Evolutionary conservation across 2,113 vertebrate genomes (phyloP).

Genomic region (Poecile atricapillus): DNA sequence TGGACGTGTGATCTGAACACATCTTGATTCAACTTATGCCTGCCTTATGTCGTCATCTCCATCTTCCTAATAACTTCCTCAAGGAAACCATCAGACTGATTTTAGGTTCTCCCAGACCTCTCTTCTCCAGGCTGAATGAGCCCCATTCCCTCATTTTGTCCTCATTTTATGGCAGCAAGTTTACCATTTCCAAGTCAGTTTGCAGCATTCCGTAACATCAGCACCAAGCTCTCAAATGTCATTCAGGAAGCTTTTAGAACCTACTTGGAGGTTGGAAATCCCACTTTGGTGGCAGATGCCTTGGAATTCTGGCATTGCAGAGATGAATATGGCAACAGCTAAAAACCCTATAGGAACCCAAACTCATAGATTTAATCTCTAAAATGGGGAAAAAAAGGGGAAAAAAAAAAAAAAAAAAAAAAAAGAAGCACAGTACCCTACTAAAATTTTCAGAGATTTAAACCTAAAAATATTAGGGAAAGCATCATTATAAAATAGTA

Average conservation of each 20-base stretch:
- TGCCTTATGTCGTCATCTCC: neutral
- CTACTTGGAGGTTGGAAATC: neutral
- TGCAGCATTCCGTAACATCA: neutral
- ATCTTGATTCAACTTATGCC: neutral
- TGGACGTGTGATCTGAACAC: neutral
- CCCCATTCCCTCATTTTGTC: neutral
- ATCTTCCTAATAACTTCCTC: neutral
- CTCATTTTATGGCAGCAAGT: neutral
- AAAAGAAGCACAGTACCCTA: neutral
- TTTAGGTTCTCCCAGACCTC: neutral
- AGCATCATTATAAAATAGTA: neutral
- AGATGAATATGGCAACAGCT: neutral
- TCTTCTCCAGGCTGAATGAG: neutral
- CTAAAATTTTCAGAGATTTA: neutral
- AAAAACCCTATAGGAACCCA: neutral
- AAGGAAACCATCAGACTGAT: neutral
- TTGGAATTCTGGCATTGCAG: neutral
- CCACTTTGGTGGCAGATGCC: neutral
- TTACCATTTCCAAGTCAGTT: neutral
- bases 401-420: neutral
- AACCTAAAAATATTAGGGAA: neutral
- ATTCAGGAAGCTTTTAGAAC: neutral
- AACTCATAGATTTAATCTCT: neutral
- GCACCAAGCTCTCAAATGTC: neutral
- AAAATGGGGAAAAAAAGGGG: neutral